Evolutionary conservation across 2,888 invertebrate genomes (phyloP).

Genomic region (Nysson spinosus): DNA sequence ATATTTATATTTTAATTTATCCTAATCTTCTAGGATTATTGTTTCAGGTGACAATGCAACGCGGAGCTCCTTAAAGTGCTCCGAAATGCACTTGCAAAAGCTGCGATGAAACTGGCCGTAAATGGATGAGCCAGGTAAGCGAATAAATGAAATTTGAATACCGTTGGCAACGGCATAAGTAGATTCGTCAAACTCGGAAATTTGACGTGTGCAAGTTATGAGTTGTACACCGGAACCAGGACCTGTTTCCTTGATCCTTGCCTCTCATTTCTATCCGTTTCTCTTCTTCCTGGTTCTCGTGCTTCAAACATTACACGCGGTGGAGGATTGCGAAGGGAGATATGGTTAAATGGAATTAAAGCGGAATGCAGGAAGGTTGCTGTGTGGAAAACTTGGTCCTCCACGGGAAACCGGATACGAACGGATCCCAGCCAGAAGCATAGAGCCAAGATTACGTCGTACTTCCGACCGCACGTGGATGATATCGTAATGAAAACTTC

Average conservation of each 20-base stretch:
- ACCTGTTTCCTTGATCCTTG: too few species aligned
- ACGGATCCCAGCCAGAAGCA: slow-evolving; percentile 16
- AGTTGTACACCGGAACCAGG: too few species aligned
- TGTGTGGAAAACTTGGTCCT: slow-evolving; percentile 27
- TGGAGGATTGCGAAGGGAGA: not conserved
- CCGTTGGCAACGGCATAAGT: slow-evolving; percentile 19
- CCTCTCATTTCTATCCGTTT: too few species aligned
- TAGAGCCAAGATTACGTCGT: slow-evolving; percentile 38
- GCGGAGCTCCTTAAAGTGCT: not conserved
- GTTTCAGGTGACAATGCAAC: not conserved
- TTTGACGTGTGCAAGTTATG: slow-evolving; percentile 12
- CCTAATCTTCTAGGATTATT: too few species aligned
- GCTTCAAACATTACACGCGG: not conserved
- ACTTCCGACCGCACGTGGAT: slow-evolving; percentile 34
- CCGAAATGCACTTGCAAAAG: not conserved
- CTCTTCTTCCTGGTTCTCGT: too few species aligned
- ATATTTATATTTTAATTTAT: too few species aligned
- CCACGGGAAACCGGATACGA: slow-evolving; percentile 29
- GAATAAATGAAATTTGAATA: slow-evolving; percentile 22
- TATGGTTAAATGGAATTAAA: slow-evolving; percentile 57
- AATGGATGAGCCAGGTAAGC: slow-evolving; percentile 21
- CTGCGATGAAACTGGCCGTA: not conserved
- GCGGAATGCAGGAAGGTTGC: slow-evolving; percentile 43
- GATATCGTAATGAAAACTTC: slow-evolving; percentile 48
- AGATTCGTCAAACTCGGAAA: slow-evolving; percentile 28